Evolutionary conservation across 2,113 vertebrate species (phyloP).

Genomic region (Lampris megalopsis): DNA sequence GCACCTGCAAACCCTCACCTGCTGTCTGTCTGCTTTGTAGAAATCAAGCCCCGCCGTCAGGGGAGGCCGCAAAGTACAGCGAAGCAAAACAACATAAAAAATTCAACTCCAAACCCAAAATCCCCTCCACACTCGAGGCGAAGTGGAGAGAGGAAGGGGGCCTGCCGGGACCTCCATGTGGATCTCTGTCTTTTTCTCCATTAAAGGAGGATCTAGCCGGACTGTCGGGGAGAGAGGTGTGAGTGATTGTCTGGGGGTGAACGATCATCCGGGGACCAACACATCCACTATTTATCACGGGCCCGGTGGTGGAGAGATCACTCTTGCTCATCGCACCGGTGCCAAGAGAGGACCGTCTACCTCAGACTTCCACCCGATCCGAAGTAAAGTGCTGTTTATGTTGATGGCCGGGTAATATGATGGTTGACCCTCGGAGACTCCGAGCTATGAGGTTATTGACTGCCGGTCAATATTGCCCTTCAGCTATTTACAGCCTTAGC

Average conservation of each 20-base stretch:
- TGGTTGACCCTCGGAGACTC: background rate
- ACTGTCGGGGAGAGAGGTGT: background rate
- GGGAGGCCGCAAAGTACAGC: constrained; percentile 7
- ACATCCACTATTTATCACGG: background rate
- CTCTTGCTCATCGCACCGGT: background rate
- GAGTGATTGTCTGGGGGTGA: background rate
- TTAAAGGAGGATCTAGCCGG: background rate
- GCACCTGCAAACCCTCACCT: background rate
- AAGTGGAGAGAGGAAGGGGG: background rate
- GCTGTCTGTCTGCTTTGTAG: constrained; percentile 4
- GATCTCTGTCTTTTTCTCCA: constrained; percentile 11
- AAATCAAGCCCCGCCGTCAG: background rate
- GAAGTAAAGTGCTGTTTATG: constrained; percentile 6
- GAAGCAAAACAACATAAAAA: constrained; percentile 44
- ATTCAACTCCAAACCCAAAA: constrained; percentile 18
- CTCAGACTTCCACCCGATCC: background rate
- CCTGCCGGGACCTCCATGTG: background rate
- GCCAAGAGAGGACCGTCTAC: background rate
- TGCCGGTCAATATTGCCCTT: background rate
- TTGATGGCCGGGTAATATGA: background rate
- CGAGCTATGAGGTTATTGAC: background rate
- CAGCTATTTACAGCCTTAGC: background rate
- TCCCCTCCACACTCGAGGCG: constrained; percentile 18
- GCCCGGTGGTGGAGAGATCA: background rate
- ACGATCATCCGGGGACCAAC: background rate